Evolutionary conservation across 2,888 invertebrate genomes (phyloP), one percentile per base, ranked within the genome.

Genomic region (Catocala sponsa): DNA sequence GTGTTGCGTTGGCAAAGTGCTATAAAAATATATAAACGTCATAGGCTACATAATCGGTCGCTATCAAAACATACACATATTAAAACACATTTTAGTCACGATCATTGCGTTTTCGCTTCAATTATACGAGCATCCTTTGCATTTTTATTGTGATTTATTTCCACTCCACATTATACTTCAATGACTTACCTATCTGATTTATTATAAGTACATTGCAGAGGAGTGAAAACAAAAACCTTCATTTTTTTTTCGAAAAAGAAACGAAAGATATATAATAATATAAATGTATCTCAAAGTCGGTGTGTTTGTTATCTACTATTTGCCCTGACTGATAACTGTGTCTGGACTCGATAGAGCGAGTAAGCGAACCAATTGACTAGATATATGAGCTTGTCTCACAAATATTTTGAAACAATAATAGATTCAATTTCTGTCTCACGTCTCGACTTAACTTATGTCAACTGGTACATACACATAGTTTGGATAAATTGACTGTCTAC

Each of bases 291-390:
- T 55, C 15, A 11, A 32, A 48, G n/a, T 52, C 49, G 15, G 35
- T 33, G 43, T 32, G 67, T 64, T 53, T 6, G 38, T 53, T 64
- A 72, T 72, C 72, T 35, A 47, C 32, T 38, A 47, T 58, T 49
- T 57, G 32, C 35, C 38, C 48, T 49, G 48, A 15, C 53, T 51
- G 68, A 72, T 64, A 64, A 42, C 15, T 46, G 42, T 68, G 63
- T 70, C 70, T 58, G n/a, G 38, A 58, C 64, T 64, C 63, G 63
- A 63, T 63, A 62, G 32, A 63, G 51, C 51, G 49, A 59, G 35
- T 59, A 41, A 41, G 12, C 46, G 32, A 54, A 55, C 47, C 47
- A 50, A 62, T 47, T 5, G 33, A 59, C 32, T 47, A 42, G 41
- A 63, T 50, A 49, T 38, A 56, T 38, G 43, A 15, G 7, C 44